phyloP scores from a whole-genome alignment of 2,797 vertebrate genomes.

The Lutjanus campechanus region DNA sequence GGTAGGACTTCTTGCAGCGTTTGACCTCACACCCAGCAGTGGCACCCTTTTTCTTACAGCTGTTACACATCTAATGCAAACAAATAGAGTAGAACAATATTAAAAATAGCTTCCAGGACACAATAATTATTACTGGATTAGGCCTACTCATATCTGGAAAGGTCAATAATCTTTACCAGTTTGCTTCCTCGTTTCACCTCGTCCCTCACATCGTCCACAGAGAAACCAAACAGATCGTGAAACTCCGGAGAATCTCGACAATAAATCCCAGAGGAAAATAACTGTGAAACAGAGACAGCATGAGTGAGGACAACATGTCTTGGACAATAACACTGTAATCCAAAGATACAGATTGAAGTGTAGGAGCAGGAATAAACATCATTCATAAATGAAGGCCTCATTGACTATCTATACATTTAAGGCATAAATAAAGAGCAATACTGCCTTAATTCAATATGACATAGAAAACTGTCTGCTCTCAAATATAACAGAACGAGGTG shows the following conservation, averaged over 20 bases:
- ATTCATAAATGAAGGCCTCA: background rate
- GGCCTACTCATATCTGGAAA: background rate
- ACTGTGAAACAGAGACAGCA: slow-evolving; percentile 59
- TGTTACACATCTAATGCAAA: slow-evolving; percentile 63
- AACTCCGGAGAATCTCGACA: slow-evolving; percentile 58
- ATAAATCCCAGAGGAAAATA: slow-evolving; percentile 77
- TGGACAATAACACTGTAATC: background rate
- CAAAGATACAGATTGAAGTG: background rate
- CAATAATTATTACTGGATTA: background rate
- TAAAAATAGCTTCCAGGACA: background rate
- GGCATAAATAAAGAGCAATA: background rate
- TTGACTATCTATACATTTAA: background rate
- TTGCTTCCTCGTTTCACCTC: slow-evolving; percentile 74
- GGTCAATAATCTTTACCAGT: slow-evolving; percentile 66
- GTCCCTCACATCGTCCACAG: slow-evolving; percentile 47
- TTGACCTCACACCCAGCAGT: slow-evolving; percentile 83
- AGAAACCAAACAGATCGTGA: slow-evolving; percentile 83
- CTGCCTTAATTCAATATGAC: no score
- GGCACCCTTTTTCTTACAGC: slow-evolving; percentile 76
- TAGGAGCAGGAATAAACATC: background rate
- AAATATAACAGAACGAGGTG: no score
- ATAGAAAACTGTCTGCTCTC: background rate
- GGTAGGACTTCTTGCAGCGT: slow-evolving; percentile 80
- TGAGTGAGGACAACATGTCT: background rate
- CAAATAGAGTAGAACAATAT: background rate